Evolutionary conservation across 2,113 vertebrate genomes (phyloP), one percentile per base, ranked within the genome.

Genomic region (Hystrix brachyura): DNA sequence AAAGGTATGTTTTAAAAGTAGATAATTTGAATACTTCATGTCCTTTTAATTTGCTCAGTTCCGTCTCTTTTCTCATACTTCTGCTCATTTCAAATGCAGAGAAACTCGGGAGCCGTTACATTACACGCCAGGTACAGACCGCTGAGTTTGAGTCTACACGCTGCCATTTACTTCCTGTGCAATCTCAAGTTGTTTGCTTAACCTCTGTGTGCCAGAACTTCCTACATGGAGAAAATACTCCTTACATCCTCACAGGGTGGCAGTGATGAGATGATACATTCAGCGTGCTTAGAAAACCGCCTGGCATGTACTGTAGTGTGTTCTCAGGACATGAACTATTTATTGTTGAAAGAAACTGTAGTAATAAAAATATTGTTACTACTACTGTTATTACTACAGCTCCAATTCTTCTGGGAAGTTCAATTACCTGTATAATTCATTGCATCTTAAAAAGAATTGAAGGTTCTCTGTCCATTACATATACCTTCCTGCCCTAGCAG

Each of bases 161-260:
- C 78, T 74, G 79, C 21, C 14, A 0, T 83, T 82, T 86, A 59
- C 10, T 67, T 14, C 67, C 27, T 93, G 29, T 76, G 25, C 67
- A 53, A 27, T 76, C 38, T 48, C 72, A 14, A 92, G 14, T 78
- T 95, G 46, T 79, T 83, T 57, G 25, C 57, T 55, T 91, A 89
- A 64, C 32, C 3, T 87, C 60, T 89, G 34, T 88, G 23, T 86
- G 71, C 74, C 29, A 34, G 29, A 72, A 71, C 69, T 83, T 92
- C 34, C 83, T 72, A n/a, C 38, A 6, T 82, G 65, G 83, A 87
- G 83, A 97, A 76, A 86, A 72, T 69, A 94, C 64, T 82, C 19
- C 57, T 62, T 18, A 3, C 32, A 59, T 51, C 23, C 38, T 94
- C 62, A 38, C 21, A 81, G 64, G 74, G n/a, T 48, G 59, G 7